Percentiles rank a stretch among this genome's conserved stretches.
Evolutionary conservation across 1,140 invertebrate genomes (phyloP).

Genomic region (Drosophila ohnishii): DNA sequence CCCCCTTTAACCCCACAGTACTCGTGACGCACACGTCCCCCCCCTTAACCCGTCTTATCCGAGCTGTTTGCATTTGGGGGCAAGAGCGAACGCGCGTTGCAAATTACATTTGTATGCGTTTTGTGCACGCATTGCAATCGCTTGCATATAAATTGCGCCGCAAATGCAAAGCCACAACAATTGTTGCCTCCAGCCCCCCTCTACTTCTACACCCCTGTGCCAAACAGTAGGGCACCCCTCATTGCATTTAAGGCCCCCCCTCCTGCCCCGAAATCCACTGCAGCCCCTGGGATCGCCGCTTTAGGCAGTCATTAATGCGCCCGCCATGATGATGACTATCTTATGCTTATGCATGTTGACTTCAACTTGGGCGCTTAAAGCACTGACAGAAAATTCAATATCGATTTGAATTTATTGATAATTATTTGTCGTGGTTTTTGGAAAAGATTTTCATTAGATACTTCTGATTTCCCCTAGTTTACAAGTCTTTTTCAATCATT

Average conservation of each 20-base stretch:
- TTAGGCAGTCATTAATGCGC: slow-evolving; percentile 73
- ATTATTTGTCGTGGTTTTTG: too few relatives aligned
- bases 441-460: too few relatives aligned
- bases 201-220: background rate
- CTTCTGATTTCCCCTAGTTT: too few relatives aligned
- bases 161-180: slow-evolving; percentile 80
- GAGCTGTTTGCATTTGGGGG: slow-evolving; percentile 67
- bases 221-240: background rate
- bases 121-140: slow-evolving; percentile 79
- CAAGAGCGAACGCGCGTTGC: slow-evolving; percentile 55
- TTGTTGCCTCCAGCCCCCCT: slow-evolving; percentile 36
- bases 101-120: slow-evolving; percentile 81
- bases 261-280: background rate
- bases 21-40: background rate
- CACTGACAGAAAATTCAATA: slow-evolving; percentile 3
- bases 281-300: slow-evolving; percentile 5
- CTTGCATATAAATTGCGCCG: slow-evolving; percentile 77
- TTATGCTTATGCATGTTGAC: slow-evolving; percentile 72
- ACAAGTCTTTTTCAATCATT: too few relatives aligned
- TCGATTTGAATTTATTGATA: too few relatives aligned
- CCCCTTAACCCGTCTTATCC: slow-evolving; percentile 24
- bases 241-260: background rate
- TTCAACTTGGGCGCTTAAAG: slow-evolving; percentile 24
- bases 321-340: slow-evolving; percentile 76
- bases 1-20: slow-evolving; percentile 19